Percentiles rank a stretch among this genome's conserved stretches.
These are phyloP conservation scores for Cardiocondyla obscurior DNA, from an alignment of 1,140 invertebrate species.

Conservation along the genomic window DNA sequence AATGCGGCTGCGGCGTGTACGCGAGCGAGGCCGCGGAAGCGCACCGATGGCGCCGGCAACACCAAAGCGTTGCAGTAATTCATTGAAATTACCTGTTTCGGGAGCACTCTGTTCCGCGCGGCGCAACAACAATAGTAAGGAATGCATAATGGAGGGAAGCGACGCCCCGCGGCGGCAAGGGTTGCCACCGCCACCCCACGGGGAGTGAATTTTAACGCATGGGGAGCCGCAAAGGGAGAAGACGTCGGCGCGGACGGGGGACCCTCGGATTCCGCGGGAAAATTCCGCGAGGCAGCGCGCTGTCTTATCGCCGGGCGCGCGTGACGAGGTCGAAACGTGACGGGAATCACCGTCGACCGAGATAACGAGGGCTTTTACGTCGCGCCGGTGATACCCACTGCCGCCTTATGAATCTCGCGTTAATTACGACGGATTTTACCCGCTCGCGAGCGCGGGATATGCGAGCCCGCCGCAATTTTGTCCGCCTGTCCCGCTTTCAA, in stretches of 20 bases:
- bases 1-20: neutral
- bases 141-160: constrained; percentile 62
- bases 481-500: neutral
- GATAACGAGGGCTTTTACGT: constrained; percentile 49
- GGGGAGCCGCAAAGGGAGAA: neutral
- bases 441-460: neutral
- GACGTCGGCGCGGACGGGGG: neutral
- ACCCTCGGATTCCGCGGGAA: constrained; percentile 10
- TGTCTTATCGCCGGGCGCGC: constrained; percentile 18
- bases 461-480: neutral
- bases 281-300: constrained; percentile 8
- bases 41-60: constrained; percentile 44
- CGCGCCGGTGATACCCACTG: constrained; percentile 16
- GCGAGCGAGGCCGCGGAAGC: constrained; percentile 5
- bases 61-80: constrained; percentile 56
- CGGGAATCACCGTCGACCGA: constrained; percentile 33
- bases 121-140: constrained; percentile 56
- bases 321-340: constrained; percentile 44
- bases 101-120: constrained; percentile 35
- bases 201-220: constrained; percentile 56
- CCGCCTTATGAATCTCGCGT: constrained; percentile 42
- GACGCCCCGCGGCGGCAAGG: constrained; percentile 44
- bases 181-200: constrained; percentile 6
- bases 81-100: constrained; percentile 61
- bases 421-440: constrained; percentile 41